A percentile compares a stretch with the other conserved stretches of the same genome.
These are phyloP conservation scores for Xanthostigma xanthostigma DNA, from an alignment of 2,888 invertebrate species.

Conservation along the genomic window DNA sequence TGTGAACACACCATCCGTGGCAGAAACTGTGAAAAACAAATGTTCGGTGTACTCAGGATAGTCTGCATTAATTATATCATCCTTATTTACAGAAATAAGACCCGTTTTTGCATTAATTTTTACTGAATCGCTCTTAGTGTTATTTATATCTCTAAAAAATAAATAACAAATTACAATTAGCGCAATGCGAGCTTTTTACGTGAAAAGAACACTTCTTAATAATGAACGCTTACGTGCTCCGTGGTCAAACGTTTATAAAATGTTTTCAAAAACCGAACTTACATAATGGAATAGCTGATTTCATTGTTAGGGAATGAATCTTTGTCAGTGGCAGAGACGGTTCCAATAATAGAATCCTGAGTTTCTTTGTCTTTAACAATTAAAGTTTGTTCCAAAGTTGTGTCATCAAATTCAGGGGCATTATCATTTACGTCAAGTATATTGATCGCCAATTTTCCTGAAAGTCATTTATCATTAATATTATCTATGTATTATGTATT, in stretches of 20 bases:
- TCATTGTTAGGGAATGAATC: slow-evolving; percentile 43
- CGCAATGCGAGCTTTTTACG: too few species aligned
- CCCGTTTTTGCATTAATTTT: slow-evolving; percentile 35
- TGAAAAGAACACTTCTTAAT: too few species aligned
- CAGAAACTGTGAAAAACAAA: slow-evolving; percentile 37
- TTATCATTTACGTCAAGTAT: slow-evolving; percentile 51
- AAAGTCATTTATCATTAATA: slow-evolving; percentile 10
- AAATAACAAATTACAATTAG: too few species aligned
- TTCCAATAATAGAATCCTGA: slow-evolving; percentile 34
- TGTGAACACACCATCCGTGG: slow-evolving; percentile 28
- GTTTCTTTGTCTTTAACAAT: slow-evolving; percentile 37
- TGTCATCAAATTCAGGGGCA: slow-evolving; percentile 35
- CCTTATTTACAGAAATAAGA: slow-evolving; percentile 31
- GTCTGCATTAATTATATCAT: slow-evolving; percentile 39
- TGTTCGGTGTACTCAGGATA: slow-evolving; percentile 27
- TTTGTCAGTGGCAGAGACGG: slow-evolving; percentile 41
- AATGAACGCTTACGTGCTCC: too few species aligned
- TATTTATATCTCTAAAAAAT: slow-evolving; percentile 26
- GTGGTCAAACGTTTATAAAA: too few species aligned
- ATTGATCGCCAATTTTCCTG: slow-evolving; percentile 40
- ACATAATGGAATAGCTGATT: slow-evolving; percentile 39
- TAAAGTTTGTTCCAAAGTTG: slow-evolving; percentile 28
- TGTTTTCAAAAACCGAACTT: slow-evolving; percentile 17
- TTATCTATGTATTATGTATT: too few species aligned
- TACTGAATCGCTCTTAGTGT: slow-evolving; percentile 32